Base-by-base conservation (phyloP, 2,797 vertebrate genomes). In the Botia kubotai region DNA sequence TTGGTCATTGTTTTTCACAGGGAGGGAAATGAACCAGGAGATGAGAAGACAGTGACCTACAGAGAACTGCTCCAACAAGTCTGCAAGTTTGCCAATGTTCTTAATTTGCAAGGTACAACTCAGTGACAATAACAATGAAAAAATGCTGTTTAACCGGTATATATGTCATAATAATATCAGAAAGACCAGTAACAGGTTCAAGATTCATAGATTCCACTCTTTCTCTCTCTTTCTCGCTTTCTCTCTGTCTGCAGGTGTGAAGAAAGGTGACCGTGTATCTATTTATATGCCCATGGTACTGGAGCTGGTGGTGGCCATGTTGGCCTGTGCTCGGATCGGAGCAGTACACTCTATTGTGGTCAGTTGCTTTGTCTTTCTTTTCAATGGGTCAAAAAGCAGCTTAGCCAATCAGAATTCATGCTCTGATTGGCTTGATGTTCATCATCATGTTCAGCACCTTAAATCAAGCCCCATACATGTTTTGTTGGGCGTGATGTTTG, bases 231-330 rank as follows among this genome's bases (percentile, higher is more conserved):
- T 7, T 53, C 14, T 75, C n/a, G n/a, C 26, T 58, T 67, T 62
- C 10, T 53, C n/a, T 75, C n/a, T 29, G 26, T 55, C 52, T 72
- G 8, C 79, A 99, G 98, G 97, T 0, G 91, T 99, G 87, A 96
- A 93, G 85, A 99, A 99, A 86, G 98, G 98, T 0, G 97, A 99
- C 85, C 90, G 96, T 0, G 90, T 99, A 65, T 97, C 98, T 87
- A 96, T 99, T 80, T 99, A 99, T 91, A 95, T 99, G 96, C 98
- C 98, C 0, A 99, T 99, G 98, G 96, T 99, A 83, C 91, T 97
- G 62, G 97, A 99, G 88, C 93, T 99, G 75, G 96, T 99, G 70
- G 89, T 98, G 0, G 97, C 97, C 84, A 99, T 99, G 98, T 89
- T 99, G 5, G 97, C 97, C 3, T 99, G 98, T 26, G 94, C 92